These are phyloP conservation scores for Borostomias antarcticus DNA, from an alignment of 2,797 vertebrate genomes.

Conservation along the genomic window DNA sequence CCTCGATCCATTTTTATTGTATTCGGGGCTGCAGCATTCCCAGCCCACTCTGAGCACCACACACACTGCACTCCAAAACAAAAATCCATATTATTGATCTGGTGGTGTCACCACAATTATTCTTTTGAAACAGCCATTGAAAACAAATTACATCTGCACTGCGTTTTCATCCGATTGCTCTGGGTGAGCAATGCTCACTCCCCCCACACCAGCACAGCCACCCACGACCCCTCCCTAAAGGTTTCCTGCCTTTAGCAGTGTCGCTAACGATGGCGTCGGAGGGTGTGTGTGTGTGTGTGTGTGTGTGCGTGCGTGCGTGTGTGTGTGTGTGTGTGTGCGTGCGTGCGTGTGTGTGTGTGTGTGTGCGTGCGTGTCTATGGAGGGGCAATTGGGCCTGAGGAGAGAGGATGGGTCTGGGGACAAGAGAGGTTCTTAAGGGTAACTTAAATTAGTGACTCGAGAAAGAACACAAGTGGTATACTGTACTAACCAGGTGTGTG, in stretches of 20 bases:
- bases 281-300: conserved; percentile 35
- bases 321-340: conserved; percentile 28
- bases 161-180: conserved; percentile 98
- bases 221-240: conserved; percentile 58
- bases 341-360: conserved; percentile 40
- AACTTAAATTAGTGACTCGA: conserved; percentile 53
- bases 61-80: conserved; percentile 99
- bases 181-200: conserved; percentile 93
- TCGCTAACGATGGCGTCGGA: conserved; percentile 79
- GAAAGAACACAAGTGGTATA: conserved; percentile 12
- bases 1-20: conserved; percentile 97
- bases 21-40: conserved; percentile 95
- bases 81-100: conserved; percentile 99
- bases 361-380: conserved; percentile 26
- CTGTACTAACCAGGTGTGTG: conserved; percentile 22
- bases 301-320: conserved; percentile 40
- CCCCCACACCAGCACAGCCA: conserved; percentile 46
- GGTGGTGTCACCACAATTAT: conserved; percentile 99
- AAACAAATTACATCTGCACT: conserved; percentile 99
- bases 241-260: conserved; percentile 79
- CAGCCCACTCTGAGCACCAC: conserved; percentile 94
- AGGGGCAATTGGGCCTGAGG: conserved; percentile 17
- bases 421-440: conserved; percentile 60
- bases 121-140: conserved; percentile 99
- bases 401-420: conserved; percentile 33